A percentile compares a stretch with the other conserved stretches of the same genome.
Conservation (phyloP, 2,113 vertebrate genomes). For the Hipposideros armiger region DNA sequence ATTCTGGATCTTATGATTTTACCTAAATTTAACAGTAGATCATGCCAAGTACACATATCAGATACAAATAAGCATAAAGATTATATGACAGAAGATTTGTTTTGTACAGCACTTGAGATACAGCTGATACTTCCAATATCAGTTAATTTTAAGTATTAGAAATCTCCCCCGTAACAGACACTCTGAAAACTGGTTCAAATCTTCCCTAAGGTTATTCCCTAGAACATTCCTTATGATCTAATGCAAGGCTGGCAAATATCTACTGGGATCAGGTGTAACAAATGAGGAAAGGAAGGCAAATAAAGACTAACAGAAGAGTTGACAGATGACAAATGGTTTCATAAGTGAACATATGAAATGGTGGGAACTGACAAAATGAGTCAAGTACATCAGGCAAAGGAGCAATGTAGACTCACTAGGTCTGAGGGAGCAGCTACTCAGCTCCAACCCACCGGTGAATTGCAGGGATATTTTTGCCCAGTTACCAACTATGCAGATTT, state of each 20-base stretch:
- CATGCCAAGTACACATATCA: not conserved
- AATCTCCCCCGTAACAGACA: not conserved
- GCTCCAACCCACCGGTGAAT: not conserved
- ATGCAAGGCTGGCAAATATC: not conserved
- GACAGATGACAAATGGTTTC: not conserved
- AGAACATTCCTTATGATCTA: not conserved
- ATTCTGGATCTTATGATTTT: slow-evolving; percentile 11
- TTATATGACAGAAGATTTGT: not conserved
- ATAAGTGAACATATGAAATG: not conserved
- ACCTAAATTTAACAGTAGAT: not conserved
- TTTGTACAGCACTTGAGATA: not conserved
- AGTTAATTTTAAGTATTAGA: not conserved
- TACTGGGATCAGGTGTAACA: not conserved
- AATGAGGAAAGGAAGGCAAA: not conserved
- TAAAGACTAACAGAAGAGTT: not conserved
- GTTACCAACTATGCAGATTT: not conserved
- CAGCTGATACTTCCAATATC: not conserved
- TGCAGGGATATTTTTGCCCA: not conserved
- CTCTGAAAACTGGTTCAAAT: not conserved
- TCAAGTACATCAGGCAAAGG: not conserved
- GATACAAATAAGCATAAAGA: not conserved
- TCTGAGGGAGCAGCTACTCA: not conserved
- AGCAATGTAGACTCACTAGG: not conserved
- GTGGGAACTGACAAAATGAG: not conserved
- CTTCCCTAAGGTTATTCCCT: not conserved